Evolutionary conservation across 2,797 vertebrate species (phyloP).

Genomic region (Helicolenus hilgendorfi): DNA sequence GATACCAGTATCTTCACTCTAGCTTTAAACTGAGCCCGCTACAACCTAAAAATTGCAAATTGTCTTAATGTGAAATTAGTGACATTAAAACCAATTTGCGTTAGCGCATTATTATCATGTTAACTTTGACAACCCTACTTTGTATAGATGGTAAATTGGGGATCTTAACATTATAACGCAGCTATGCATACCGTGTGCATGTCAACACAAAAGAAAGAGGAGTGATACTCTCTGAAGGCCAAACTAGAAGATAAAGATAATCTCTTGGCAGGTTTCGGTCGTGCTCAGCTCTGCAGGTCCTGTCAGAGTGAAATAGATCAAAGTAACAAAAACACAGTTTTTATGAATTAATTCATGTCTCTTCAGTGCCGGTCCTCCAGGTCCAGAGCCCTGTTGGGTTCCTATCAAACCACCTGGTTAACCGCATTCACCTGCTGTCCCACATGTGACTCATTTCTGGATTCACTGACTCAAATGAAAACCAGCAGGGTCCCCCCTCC

Average conservation of each 20-base stretch:
- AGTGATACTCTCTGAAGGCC: neutral
- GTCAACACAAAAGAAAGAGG: neutral
- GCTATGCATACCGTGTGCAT: neutral
- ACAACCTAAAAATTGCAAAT: too few relatives aligned
- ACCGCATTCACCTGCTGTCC: slow-evolving; percentile 44
- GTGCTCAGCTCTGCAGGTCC: neutral
- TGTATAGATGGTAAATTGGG: neutral
- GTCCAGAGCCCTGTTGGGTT: neutral
- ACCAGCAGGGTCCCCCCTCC: slow-evolving; percentile 2
- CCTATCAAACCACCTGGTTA: slow-evolving; percentile 32
- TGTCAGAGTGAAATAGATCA: slow-evolving; percentile 18
- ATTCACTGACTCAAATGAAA: slow-evolving; percentile 36
- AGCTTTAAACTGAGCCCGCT: too few relatives aligned
- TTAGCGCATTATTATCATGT: accelerated
- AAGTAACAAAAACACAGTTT: neutral
- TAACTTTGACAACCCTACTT: too few relatives aligned
- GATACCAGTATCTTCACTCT: accelerated
- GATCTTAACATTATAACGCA: neutral
- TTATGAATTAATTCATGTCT: slow-evolving; percentile 24
- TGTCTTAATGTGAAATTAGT: too few relatives aligned
- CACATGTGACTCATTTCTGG: slow-evolving; percentile 37
- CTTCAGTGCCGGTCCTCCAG: neutral
- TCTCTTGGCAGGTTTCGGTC: neutral
- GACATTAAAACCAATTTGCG: too few relatives aligned
- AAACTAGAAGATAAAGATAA: neutral